Conservation (phyloP, 2,113 vertebrate genomes). For the Cardinalis cardinalis region DNA sequence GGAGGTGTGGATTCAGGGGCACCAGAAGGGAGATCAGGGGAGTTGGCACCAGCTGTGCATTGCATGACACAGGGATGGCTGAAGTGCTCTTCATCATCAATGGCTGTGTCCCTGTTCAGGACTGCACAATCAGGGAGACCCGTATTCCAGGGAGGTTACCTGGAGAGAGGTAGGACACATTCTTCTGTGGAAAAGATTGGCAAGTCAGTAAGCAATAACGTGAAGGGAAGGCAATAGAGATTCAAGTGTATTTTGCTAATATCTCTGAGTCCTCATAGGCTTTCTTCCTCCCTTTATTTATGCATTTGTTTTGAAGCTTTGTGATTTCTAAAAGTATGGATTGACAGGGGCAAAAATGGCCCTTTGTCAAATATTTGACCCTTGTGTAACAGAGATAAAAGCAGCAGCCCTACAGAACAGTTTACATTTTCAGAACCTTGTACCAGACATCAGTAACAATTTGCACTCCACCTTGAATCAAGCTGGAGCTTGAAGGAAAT, state of each 20-base stretch:
- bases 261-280: not conserved
- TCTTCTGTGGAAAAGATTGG: not conserved
- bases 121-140: not conserved
- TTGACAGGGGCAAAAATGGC: not conserved
- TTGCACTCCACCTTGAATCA: not conserved
- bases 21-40: not conserved
- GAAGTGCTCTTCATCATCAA: not conserved
- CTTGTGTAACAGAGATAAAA: not conserved
- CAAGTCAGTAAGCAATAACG: not conserved
- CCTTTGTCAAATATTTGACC: not conserved
- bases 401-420: not conserved
- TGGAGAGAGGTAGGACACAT: not conserved
- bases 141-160: accelerated
- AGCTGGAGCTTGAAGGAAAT: not conserved
- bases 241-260: not conserved
- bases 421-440: not conserved
- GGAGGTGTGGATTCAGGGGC: not conserved
- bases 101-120: not conserved
- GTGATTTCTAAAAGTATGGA: not conserved
- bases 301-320: not conserved
- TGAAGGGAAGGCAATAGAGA: not conserved
- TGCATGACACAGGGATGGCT: not conserved
- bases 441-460: not conserved
- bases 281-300: not conserved
- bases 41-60: not conserved